Evolutionary conservation across 2,113 vertebrate species (phyloP).

Genomic region (Ornithorhynchus anatinus): DNA sequence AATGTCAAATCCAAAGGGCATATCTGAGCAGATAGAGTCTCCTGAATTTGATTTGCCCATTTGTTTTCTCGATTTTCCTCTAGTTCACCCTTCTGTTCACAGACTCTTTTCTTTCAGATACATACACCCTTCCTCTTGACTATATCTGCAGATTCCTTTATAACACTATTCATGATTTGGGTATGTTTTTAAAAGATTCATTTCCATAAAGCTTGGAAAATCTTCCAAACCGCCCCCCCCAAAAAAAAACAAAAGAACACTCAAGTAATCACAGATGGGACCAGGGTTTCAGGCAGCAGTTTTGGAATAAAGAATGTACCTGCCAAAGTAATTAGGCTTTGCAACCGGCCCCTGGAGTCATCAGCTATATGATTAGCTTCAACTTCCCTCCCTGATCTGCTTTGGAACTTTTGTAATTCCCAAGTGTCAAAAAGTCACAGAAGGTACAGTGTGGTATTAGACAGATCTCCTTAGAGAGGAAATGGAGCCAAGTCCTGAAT

Average conservation of each 20-base stretch:
- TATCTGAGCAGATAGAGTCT: accelerated
- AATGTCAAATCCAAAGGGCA: neutral
- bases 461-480: neutral
- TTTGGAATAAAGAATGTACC: neutral
- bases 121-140: neutral
- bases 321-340: neutral
- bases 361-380: neutral
- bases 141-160: neutral
- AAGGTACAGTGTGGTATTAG: neutral
- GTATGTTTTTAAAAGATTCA: neutral
- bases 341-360: neutral
- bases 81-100: neutral
- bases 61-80: neutral
- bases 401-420: neutral
- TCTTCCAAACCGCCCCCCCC: no score
- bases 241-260: no score
- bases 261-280: neutral
- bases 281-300: neutral
- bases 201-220: neutral
- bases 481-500: neutral
- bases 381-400: neutral
- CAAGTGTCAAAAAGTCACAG: neutral
- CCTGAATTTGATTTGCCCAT: neutral
- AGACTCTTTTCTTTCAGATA: neutral
- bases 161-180: neutral